Conservation (phyloP, 2,113 vertebrate species). For the Crotophaga sulcirostris region DNA sequence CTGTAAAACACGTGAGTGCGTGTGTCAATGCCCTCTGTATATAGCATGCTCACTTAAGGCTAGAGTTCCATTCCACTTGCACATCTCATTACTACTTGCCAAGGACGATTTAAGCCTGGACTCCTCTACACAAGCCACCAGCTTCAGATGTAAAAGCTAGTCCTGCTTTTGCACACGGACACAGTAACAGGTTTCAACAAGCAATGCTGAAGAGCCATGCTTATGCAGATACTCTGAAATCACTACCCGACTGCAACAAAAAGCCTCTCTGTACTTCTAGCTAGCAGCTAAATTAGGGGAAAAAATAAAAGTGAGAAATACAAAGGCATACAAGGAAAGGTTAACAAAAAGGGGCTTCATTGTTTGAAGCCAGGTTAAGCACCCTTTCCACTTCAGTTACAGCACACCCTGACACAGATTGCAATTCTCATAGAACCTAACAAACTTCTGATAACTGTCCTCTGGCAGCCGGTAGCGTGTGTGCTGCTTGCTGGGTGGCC, state of each 20-base stretch:
- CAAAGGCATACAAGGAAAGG: not conserved
- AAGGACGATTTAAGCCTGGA: not conserved
- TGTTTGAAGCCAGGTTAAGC: not conserved
- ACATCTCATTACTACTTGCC: not conserved
- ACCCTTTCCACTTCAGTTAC: not conserved
- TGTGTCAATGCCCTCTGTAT: not conserved
- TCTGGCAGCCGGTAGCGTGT: fast-evolving
- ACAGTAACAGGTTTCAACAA: not conserved
- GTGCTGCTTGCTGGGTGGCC: not conserved
- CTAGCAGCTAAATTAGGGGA: not conserved
- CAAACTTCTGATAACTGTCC: fast-evolving
- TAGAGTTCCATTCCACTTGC: not conserved
- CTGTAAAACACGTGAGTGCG: not conserved
- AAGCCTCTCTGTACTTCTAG: not conserved
- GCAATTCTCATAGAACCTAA: not conserved
- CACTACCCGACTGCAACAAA: not conserved
- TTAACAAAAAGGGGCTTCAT: not conserved
- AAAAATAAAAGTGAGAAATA: not conserved
- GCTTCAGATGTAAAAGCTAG: not conserved
- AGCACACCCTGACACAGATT: fast-evolving
- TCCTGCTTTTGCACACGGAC: fast-evolving
- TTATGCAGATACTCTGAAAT: not conserved
- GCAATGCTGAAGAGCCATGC: not conserved
- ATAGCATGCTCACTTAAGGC: not conserved
- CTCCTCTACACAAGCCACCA: not conserved